A percentile compares a stretch with the other conserved stretches of the same genome.
These are phyloP conservation scores for Apodemia mormo DNA, from an alignment of 2,888 invertebrate species.

Conservation along the genomic window DNA sequence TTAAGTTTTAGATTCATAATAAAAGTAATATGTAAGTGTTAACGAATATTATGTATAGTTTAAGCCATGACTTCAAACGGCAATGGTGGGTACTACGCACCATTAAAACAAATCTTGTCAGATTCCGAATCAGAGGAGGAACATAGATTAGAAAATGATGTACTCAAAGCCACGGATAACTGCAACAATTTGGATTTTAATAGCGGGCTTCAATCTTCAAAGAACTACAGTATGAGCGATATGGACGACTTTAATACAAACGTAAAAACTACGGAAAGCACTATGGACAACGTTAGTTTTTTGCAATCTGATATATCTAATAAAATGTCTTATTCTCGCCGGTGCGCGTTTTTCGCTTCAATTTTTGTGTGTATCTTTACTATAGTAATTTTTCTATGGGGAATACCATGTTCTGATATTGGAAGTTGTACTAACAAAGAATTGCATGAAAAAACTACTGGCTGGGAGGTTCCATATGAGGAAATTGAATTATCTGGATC, in stretches of 20 bases:
- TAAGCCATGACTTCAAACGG: constrained; percentile 71
- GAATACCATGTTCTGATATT: constrained; percentile 87
- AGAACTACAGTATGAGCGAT: constrained; percentile 72
- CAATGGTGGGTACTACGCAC: constrained; percentile 84
- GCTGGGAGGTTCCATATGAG: constrained; percentile 86
- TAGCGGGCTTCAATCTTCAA: constrained; percentile 68
- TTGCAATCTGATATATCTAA: constrained; percentile 71
- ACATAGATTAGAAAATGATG: constrained; percentile 61
- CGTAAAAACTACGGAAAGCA: constrained; percentile 70
- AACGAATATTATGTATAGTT: constrained; percentile 24
- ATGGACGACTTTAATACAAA: constrained; percentile 75
- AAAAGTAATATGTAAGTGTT: constrained; percentile 29
- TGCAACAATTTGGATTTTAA: constrained; percentile 73
- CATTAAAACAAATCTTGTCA: constrained; percentile 88
- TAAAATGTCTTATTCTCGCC: constrained; percentile 85
- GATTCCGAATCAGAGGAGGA: constrained; percentile 91
- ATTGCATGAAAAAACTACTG: constrained; percentile 82
- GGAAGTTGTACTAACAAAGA: constrained; percentile 84
- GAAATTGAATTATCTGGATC: constrained; percentile 86
- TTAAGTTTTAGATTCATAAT: constrained; percentile 1
- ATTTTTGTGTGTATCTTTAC: constrained; percentile 87
- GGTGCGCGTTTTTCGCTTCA: constrained; percentile 86
- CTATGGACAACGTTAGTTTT: constrained; percentile 76
- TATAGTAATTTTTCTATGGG: constrained; percentile 88
- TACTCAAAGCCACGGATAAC: constrained; percentile 59